A percentile compares a stretch with the other conserved stretches of the same genome.
Evolutionary conservation across 2,888 invertebrate species (phyloP).

Genomic region (Phasia obesa): DNA sequence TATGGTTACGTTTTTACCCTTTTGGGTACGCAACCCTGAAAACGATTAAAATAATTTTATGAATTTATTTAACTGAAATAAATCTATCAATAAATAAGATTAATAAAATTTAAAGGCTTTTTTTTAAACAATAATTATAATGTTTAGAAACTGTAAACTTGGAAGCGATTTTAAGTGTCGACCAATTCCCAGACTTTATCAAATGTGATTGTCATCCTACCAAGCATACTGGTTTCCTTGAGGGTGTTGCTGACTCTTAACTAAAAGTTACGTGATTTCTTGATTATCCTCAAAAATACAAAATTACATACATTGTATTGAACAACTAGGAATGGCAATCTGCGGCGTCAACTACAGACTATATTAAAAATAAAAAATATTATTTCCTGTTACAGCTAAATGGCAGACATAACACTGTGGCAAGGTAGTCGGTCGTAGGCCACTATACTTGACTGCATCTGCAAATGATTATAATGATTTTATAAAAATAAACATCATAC

Average conservation of each 20-base stretch:
- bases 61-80: too few species aligned
- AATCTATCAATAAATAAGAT: too few species aligned
- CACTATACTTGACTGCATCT: slow-evolving; percentile 38
- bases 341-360: neutral
- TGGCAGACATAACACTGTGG: slow-evolving; percentile 32
- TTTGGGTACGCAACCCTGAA: too few species aligned
- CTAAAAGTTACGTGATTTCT: slow-evolving; percentile 46
- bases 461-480: slow-evolving; percentile 40
- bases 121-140: too few species aligned
- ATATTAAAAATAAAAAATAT: slow-evolving; percentile 37
- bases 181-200: neutral
- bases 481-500: neutral
- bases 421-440: slow-evolving; percentile 10
- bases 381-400: slow-evolving; percentile 60
- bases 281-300: slow-evolving; percentile 43
- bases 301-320: neutral
- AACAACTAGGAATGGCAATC: slow-evolving; percentile 12
- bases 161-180: neutral
- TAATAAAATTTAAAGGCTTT: too few species aligned
- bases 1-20: too few species aligned
- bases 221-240: neutral
- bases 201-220: too few species aligned
- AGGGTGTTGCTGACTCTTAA: slow-evolving; percentile 6
- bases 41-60: too few species aligned
- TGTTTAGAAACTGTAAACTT: too few species aligned